Conservation (phyloP, 2,113 vertebrate genomes). For the Meleagris gallopavo region DNA sequence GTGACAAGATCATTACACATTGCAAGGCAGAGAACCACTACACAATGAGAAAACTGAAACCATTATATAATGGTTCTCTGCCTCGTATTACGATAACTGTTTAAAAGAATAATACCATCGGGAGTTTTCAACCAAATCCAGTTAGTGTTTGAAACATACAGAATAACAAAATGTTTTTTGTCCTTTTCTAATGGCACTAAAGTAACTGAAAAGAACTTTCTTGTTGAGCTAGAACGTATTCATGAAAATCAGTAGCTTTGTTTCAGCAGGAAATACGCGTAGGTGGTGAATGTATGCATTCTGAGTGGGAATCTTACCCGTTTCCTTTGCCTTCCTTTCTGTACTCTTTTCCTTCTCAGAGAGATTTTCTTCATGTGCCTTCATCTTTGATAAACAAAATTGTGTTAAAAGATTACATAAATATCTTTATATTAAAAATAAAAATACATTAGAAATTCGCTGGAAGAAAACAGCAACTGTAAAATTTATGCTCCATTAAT, state of each 20-base stretch:
- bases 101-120: neutral
- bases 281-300: neutral
- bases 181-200: neutral
- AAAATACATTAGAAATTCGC: neutral
- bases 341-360: constrained; percentile 78
- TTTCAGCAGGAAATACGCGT: neutral
- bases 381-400: constrained; percentile 77
- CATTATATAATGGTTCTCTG: too few relatives aligned
- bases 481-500: neutral
- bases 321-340: constrained; percentile 84
- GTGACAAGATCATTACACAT: neutral
- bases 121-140: neutral
- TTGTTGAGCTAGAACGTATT: neutral
- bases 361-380: constrained; percentile 81
- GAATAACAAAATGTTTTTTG: neutral
- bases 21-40: neutral
- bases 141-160: neutral
- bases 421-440: neutral
- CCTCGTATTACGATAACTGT: neutral
- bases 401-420: neutral
- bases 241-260: neutral
- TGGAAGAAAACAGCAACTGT: neutral
- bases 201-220: neutral
- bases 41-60: too few relatives aligned
- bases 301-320: constrained; percentile 74